Evolutionary conservation across 2,797 vertebrate species (phyloP), one percentile per base, ranked within the genome.

Genomic region (Sebastiscus tertius): DNA sequence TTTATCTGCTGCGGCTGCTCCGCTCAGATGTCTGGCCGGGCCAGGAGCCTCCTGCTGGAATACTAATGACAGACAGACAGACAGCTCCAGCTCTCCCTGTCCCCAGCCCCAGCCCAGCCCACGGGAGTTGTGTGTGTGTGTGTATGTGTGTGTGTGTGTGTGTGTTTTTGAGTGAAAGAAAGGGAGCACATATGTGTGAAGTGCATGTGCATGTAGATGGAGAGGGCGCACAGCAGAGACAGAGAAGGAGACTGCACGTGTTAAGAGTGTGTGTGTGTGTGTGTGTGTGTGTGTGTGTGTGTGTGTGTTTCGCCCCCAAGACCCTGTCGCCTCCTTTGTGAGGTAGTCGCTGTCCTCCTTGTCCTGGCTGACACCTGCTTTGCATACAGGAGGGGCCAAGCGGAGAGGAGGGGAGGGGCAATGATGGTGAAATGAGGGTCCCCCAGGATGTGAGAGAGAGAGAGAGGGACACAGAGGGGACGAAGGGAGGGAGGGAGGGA

Each of bases 1-100:
- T 98, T 98, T 98, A 99, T 99, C 97, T 98, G 97, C 96, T 96
- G 96, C 95, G 97, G 97, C 97, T 94, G 95, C 94, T 97, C 96
- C 93, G 96, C 96, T 98, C 97, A 97, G 97, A 99, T 97, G 97
- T 99, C 97, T 99, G 96, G 97, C 94, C 96, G 95, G 95, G 95
- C 96, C 96, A 96, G 96, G 95, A 97, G 95, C 97, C 97, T 94
- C 94, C 95, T 94, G 96, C 96, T 97, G 96, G 98, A 99, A 99
- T 99, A 97, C 97, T 99, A 99, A 99, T 98, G 94, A 95, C 92
- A 81, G 90, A 93, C 93, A 92, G 90, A 93, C 91, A 93, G 93
- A 94, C 93, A 94, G 90, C 87, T 94, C 91, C 89, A 85, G 91
- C 91, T 87, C 88, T 87, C 78, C 84, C 76, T 91, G 88, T 93